Evolutionary conservation across 1,140 invertebrate genomes (phyloP).

Genomic region (Scaptomyza pallida): DNA sequence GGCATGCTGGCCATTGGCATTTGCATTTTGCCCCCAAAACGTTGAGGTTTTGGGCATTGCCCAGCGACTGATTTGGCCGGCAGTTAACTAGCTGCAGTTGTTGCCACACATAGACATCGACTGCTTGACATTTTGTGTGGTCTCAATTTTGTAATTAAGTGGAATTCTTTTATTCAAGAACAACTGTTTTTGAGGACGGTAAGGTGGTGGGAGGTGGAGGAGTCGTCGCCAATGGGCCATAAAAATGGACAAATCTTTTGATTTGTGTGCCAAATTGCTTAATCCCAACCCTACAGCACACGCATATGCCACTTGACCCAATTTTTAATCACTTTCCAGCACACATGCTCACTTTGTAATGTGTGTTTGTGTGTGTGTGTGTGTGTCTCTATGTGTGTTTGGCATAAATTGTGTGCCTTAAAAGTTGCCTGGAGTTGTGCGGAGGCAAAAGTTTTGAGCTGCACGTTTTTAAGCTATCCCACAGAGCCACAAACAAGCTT

Average conservation of each 20-base stretch:
- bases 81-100: conserved; percentile 52
- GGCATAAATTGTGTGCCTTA: conserved; percentile 78
- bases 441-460: conserved; percentile 64
- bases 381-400: conserved; percentile 22
- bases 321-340: conserved; percentile 80
- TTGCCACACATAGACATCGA: not conserved
- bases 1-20: conserved; percentile 39
- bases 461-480: conserved; percentile 74
- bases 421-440: conserved; percentile 58
- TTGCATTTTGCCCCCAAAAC: conserved; percentile 35
- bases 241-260: conserved; percentile 72
- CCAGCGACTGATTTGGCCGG: conserved; percentile 31
- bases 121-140: conserved; percentile 48
- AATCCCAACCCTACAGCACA: conserved; percentile 58
- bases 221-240: conserved; percentile 17
- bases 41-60: conserved; percentile 45
- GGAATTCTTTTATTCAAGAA: conserved; percentile 38
- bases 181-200: no score
- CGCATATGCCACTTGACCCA: conserved; percentile 78
- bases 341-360: conserved; percentile 51
- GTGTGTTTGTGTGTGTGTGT: not conserved
- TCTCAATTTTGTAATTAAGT: conserved; percentile 64
- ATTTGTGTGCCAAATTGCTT: conserved; percentile 79
- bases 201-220: not conserved
- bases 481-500: conserved; percentile 61